Evolutionary conservation across 2,113 vertebrate species (phyloP).

Genomic region (Elephas maximus): DNA sequence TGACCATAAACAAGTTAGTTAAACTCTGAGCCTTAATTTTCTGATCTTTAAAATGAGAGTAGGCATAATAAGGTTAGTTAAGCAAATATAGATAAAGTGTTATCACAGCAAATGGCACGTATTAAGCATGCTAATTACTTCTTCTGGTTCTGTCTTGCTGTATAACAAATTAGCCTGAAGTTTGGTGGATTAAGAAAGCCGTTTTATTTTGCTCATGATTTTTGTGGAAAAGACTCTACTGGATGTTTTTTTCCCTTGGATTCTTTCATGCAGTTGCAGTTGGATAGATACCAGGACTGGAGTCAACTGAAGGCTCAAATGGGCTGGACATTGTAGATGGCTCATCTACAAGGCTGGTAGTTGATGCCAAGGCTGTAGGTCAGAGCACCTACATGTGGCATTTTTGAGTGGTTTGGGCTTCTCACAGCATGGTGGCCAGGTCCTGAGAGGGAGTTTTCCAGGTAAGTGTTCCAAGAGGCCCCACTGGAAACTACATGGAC

Average conservation of each 20-base stretch:
- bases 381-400: not conserved
- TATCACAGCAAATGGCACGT: not conserved
- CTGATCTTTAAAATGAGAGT: conserved; percentile 14
- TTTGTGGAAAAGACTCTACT: not conserved
- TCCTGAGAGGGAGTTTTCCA: not conserved
- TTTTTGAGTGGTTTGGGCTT: not conserved
- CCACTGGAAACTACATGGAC: not conserved
- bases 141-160: not conserved
- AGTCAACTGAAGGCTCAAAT: not conserved
- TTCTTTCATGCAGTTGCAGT: too few relatives aligned
- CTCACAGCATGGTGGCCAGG: not conserved
- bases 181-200: not conserved
- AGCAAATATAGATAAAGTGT: not conserved
- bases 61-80: not conserved
- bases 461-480: not conserved
- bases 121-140: not conserved
- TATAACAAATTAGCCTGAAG: not conserved
- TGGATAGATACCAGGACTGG: not conserved
- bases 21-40: not conserved
- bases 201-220: not conserved
- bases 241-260: not conserved
- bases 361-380: not conserved
- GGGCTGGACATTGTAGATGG: not conserved
- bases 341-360: not conserved
- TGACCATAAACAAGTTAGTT: not conserved